These are phyloP conservation scores for Sander vitreus DNA, from an alignment of 2,113 vertebrate species.

Conservation along the genomic window DNA sequence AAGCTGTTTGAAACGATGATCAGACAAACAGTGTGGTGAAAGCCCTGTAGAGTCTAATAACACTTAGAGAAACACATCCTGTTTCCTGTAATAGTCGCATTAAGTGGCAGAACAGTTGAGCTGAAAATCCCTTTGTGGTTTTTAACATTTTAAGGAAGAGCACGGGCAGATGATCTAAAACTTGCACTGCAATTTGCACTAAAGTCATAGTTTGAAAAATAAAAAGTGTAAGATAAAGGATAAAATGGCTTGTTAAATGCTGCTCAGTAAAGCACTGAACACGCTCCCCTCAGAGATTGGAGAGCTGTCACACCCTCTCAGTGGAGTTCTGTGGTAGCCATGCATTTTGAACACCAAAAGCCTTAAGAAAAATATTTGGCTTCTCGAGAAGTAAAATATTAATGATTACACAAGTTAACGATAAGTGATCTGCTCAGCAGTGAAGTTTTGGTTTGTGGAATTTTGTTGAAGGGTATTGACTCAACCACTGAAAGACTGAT, in stretches of 20 bases:
- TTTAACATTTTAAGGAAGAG: background rate
- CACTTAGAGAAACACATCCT: background rate
- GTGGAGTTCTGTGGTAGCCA: background rate
- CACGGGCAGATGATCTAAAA: background rate
- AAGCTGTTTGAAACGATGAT: background rate
- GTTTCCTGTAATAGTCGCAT: background rate
- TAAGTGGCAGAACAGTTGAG: background rate
- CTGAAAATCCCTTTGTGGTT: background rate
- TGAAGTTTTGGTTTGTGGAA: slow-evolving; percentile 13
- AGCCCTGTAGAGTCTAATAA: background rate
- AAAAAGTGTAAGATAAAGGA: background rate
- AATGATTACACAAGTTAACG: slow-evolving; percentile 28
- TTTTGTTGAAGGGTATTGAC: background rate
- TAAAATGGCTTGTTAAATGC: background rate
- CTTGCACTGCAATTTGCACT: background rate
- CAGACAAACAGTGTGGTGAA: background rate
- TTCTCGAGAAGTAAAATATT: slow-evolving; percentile 34
- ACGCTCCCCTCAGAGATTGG: background rate
- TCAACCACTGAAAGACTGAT: background rate
- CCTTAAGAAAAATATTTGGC: slow-evolving; percentile 24
- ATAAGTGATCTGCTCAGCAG: slow-evolving; percentile 14
- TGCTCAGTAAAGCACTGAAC: background rate
- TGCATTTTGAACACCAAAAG: background rate
- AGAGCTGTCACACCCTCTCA: slow-evolving; percentile 8
- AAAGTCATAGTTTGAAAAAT: background rate